phyloP scores from a whole-genome alignment of 2,888 invertebrate species.

The Macrosiphum euphorbiae region DNA sequence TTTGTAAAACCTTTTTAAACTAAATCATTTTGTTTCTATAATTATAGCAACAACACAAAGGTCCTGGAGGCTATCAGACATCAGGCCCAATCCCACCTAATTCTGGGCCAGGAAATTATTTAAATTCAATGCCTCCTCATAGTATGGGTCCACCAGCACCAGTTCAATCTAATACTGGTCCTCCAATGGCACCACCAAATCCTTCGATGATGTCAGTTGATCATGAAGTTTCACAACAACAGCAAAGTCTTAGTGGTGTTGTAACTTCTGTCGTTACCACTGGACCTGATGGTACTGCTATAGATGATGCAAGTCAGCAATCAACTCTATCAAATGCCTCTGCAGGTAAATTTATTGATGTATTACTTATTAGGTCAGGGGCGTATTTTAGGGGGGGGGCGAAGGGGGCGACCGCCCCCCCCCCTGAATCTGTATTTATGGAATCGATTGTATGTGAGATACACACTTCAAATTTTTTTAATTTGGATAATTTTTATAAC shows the following conservation, averaged over 20 bases:
- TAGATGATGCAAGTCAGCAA: constrained; percentile 93
- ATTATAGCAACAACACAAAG: constrained; percentile 55
- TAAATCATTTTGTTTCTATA: constrained; percentile 9
- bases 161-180: constrained; percentile 66
- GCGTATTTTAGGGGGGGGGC: too few relatives aligned
- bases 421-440: too few relatives aligned
- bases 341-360: too few relatives aligned
- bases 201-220: constrained; percentile 67
- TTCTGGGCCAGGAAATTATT: constrained; percentile 74
- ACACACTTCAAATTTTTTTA: too few relatives aligned
- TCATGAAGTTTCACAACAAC: constrained; percentile 51
- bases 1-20: background rate
- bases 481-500: too few relatives aligned
- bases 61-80: constrained; percentile 59
- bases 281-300: constrained; percentile 88
- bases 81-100: constrained; percentile 75
- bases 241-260: constrained; percentile 72
- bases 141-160: constrained; percentile 79
- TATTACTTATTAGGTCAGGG: too few relatives aligned
- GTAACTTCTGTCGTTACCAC: constrained; percentile 91
- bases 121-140: constrained; percentile 71
- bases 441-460: too few relatives aligned
- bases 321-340: constrained; percentile 94
- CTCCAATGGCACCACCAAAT: constrained; percentile 49
- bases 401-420: too few relatives aligned